Evolutionary conservation across 2,113 vertebrate genomes (phyloP).

Genomic region (Bolborhynchus lineola): DNA sequence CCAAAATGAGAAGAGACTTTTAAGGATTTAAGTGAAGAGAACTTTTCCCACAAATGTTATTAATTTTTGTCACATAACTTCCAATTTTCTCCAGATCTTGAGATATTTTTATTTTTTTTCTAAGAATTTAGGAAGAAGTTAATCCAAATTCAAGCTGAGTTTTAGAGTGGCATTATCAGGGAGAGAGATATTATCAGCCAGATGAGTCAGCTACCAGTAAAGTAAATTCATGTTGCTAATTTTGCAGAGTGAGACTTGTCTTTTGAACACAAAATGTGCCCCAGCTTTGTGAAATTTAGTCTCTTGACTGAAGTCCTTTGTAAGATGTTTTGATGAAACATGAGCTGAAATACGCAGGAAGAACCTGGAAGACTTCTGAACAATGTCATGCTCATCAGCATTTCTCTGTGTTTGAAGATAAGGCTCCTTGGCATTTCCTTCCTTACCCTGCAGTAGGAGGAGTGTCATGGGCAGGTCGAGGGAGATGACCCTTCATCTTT

Average conservation of each 20-base stretch:
- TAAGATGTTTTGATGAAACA: neutral
- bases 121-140: neutral
- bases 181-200: neutral
- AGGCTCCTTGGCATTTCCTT: slow-evolving; percentile 36
- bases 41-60: neutral
- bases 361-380: slow-evolving; percentile 3
- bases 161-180: neutral
- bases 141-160: neutral
- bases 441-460: neutral
- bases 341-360: neutral
- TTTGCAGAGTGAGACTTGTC: neutral
- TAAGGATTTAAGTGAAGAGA: neutral
- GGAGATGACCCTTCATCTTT: neutral
- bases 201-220: neutral
- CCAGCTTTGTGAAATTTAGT: neutral
- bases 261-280: neutral
- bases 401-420: neutral
- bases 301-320: neutral
- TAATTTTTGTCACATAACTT: neutral
- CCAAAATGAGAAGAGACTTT: neutral
- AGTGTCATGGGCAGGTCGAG: neutral
- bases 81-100: neutral
- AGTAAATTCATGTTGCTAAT: neutral
- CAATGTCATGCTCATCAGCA: neutral
- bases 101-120: neutral